phyloP scores from a whole-genome alignment of 1,140 invertebrate genomes.

The Idris sp. region DNA sequence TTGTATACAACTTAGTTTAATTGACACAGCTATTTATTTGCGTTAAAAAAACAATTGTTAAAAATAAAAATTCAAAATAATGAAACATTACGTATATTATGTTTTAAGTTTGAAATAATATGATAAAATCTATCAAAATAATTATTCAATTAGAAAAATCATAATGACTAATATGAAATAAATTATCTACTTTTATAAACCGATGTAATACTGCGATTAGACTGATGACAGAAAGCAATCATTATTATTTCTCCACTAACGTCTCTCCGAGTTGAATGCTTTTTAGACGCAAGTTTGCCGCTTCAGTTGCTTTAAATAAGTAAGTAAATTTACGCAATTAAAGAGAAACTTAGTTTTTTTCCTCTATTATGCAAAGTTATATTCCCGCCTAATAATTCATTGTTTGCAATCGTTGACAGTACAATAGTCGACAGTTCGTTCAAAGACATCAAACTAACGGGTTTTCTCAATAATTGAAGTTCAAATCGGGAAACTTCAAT shows the following conservation, averaged over 20 bases:
- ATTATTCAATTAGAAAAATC: slow-evolving; percentile 14
- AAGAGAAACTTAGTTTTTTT: slow-evolving; percentile 77
- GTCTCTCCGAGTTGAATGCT: slow-evolving; percentile 23
- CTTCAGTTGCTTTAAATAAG: slow-evolving; percentile 76
- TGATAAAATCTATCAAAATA: background rate
- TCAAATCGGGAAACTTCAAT: too few relatives aligned
- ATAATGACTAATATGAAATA: slow-evolving; percentile 11
- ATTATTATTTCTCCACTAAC: slow-evolving; percentile 40
- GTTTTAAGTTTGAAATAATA: background rate
- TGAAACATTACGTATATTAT: background rate
- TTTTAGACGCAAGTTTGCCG: slow-evolving; percentile 63
- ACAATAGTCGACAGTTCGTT: slow-evolving; percentile 54
- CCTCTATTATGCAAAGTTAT: slow-evolving; percentile 77
- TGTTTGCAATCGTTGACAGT: slow-evolving; percentile 66
- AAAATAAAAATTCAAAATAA: background rate
- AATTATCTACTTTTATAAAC: slow-evolving; percentile 15
- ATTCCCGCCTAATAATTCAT: slow-evolving; percentile 66
- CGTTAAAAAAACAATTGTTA: background rate
- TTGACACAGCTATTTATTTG: too few relatives aligned
- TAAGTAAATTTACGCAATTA: slow-evolving; percentile 71
- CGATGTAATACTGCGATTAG: slow-evolving; percentile 18
- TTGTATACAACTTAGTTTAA: too few relatives aligned
- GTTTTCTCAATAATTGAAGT: too few relatives aligned
- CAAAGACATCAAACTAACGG: slow-evolving; percentile 30
- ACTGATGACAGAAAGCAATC: slow-evolving; percentile 19